Evolutionary conservation across 2,888 invertebrate species (phyloP).

Genomic region (Dione juno): DNA sequence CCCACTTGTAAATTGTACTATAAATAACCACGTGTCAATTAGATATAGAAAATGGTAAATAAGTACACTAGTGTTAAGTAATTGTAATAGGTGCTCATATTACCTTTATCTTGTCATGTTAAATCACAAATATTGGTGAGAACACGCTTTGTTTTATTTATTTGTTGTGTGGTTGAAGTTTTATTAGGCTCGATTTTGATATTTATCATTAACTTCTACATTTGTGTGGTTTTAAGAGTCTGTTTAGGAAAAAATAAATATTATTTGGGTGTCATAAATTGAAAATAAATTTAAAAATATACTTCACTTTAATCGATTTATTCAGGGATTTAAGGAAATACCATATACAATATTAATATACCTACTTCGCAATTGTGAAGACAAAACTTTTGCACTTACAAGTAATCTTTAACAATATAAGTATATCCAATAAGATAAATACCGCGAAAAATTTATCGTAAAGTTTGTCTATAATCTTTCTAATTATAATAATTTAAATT

Average conservation of each 20-base stretch:
- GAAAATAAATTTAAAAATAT: neutral
- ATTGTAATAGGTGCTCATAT: slow-evolving; percentile 20
- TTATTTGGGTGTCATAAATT: neutral
- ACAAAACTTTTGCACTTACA: neutral
- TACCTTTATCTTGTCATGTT: neutral
- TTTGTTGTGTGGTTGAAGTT: neutral
- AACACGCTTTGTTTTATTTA: neutral
- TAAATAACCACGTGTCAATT: slow-evolving; percentile 40
- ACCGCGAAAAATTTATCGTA: neutral
- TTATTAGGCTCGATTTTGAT: neutral
- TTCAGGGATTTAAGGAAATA: neutral
- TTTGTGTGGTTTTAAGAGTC: neutral
- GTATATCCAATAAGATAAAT: neutral
- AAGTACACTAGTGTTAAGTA: slow-evolving; percentile 19
- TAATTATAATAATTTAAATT: no score
- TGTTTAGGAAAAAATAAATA: neutral
- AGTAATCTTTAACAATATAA: neutral
- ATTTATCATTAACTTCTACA: neutral
- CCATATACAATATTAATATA: neutral
- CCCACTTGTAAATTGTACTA: slow-evolving; percentile 29
- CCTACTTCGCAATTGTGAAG: neutral
- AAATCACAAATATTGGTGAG: slow-evolving; percentile 3
- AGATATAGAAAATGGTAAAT: slow-evolving; percentile 33
- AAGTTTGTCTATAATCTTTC: neutral
- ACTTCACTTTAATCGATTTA: neutral